Evolutionary conservation across 2,888 invertebrate species (phyloP).

Genomic region (Entomobrya proxima): DNA sequence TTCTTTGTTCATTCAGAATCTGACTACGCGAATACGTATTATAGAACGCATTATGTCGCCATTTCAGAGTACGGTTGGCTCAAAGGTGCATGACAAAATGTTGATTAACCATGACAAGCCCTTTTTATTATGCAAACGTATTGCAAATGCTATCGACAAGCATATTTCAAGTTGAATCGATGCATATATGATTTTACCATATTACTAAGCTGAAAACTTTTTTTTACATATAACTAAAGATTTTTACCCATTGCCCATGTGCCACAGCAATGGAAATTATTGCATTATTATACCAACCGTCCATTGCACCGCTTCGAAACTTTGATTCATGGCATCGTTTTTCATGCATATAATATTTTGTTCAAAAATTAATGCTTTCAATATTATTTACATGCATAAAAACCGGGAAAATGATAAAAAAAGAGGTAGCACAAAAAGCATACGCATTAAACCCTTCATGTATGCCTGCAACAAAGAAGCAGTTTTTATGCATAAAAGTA

Average conservation of each 20-base stretch:
- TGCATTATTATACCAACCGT: conserved; percentile 7
- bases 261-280: too few relatives aligned
- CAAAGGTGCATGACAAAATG: conserved; percentile 75
- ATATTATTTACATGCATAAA: conserved; percentile 6
- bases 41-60: conserved; percentile 4
- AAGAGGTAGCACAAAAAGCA: conserved; percentile 2
- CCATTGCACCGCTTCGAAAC: conserved; percentile 16
- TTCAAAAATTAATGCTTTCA: conserved; percentile 40
- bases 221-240: not conserved
- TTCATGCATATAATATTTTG: conserved; percentile 48
- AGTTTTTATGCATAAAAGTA: conserved; percentile 32
- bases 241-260: not conserved
- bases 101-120: conserved; percentile 75
- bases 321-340: conserved; percentile 43
- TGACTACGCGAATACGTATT: not conserved
- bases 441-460: not conserved
- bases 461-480: not conserved
- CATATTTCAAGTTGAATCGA: not conserved
- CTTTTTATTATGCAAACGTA: conserved; percentile 72
- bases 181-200: not conserved
- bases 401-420: not conserved
- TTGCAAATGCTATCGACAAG: conserved; percentile 48
- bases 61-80: not conserved
- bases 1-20: not conserved
- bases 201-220: not conserved